Evolutionary conservation across 2,888 invertebrate genomes (phyloP).

Genomic region (Molorchus minor): DNA sequence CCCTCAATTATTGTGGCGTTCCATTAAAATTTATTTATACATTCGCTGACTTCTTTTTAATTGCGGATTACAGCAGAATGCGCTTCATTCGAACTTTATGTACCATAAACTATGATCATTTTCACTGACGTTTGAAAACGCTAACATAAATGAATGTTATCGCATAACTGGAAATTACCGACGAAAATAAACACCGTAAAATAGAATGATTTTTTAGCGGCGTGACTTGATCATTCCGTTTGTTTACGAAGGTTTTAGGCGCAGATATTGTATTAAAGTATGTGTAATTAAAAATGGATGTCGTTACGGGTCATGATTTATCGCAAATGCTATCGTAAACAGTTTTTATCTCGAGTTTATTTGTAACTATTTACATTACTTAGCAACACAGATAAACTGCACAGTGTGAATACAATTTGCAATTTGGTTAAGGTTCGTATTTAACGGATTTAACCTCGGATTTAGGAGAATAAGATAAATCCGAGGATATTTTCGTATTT

Average conservation of each 20-base stretch:
- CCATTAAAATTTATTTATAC: slow-evolving; percentile 12
- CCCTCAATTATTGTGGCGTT: slow-evolving; percentile 3
- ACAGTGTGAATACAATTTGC: too few relatives aligned
- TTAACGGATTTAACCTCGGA: too few relatives aligned
- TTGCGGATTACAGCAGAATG: background rate
- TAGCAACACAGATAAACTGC: too few relatives aligned
- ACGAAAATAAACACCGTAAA: slow-evolving; percentile 1
- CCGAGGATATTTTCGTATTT: too few relatives aligned
- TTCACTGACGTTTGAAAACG: slow-evolving; percentile 3
- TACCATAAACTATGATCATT: slow-evolving; percentile 8
- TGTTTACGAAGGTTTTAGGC: background rate
- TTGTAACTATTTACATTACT: background rate
- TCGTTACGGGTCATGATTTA: background rate
- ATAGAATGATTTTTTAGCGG: background rate
- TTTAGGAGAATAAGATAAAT: too few relatives aligned
- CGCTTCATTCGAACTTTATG: background rate
- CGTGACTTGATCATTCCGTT: background rate
- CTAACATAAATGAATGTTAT: slow-evolving; percentile 7
- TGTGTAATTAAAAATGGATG: background rate
- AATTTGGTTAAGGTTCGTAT: too few relatives aligned
- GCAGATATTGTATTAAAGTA: background rate
- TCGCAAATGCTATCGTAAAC: background rate
- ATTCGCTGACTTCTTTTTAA: slow-evolving; percentile 5
- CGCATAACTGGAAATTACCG: slow-evolving; percentile 8
- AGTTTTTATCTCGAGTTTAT: background rate